Evolutionary conservation across 2,113 vertebrate species (phyloP), one percentile per base, ranked within the genome.

Genomic region (Madoqua kirkii): DNA sequence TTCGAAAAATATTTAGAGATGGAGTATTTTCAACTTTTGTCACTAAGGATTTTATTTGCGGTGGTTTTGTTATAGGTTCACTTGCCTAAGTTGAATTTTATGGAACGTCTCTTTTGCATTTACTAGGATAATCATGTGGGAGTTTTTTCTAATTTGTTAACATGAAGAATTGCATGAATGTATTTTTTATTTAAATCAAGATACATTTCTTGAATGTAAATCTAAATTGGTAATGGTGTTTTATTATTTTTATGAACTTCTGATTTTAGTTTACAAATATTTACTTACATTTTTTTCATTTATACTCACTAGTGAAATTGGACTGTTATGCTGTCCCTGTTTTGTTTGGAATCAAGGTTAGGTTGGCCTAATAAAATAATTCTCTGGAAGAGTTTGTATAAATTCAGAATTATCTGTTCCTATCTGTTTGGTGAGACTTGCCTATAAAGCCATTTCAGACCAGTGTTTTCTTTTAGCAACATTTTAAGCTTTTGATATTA

Each of bases 271-370:
- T 89, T 83, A 45, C 79, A 59, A 96, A 40, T 92, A 81, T 60
- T 97, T 87, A 62, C 87, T 98, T 96, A 79, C 23, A 25, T 71
- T 81, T 94, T 81, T 88, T 52, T 33, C n/a, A 45, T 54, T 92
- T 91, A 85, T 91, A 21, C 31, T 45, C 9, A 60, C 62, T 40
- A 81, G 40, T 89, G 10, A 52, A 92, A 50, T 71, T 84, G 94
- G 48, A 36, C 17, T 91, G 12, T 89, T 86, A 36, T 25, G 87
- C 48, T 57, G 17, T 79, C 54, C 45, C 17, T 97, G 54, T 67
- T 76, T 94, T 97, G 21, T 96, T 97, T 97, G 43, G 31, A 79
- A 88, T 95, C 78, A 94, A 97, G 89, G 36, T 82, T 78, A 96
- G 60, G 15, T 84, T 95, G 62, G 59, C 76, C 86, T 94, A 94